phyloP scores from a whole-genome alignment of 2,888 invertebrate species.

The Acanthopleura granulata region DNA sequence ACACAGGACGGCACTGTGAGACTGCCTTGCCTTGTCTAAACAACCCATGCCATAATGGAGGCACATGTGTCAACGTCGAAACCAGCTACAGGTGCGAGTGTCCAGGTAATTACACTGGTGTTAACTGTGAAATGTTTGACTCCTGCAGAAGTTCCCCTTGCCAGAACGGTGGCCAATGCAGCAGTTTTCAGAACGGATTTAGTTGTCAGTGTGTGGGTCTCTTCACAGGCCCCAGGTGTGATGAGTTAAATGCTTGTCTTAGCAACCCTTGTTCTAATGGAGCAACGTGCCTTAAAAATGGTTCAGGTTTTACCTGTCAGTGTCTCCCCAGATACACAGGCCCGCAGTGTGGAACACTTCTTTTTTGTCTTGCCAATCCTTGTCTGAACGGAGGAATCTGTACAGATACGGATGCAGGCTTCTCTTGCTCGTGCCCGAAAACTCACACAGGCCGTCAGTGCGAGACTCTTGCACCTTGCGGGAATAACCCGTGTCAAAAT shows the following conservation, averaged over 20 bases:
- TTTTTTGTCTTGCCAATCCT: slow-evolving; percentile 34
- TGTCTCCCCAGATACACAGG: slow-evolving; percentile 36
- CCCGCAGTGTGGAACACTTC: slow-evolving; percentile 35
- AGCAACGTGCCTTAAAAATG: slow-evolving; percentile 37
- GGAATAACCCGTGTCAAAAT: slow-evolving; percentile 44
- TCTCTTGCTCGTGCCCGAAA: slow-evolving; percentile 33
- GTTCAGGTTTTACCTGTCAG: slow-evolving; percentile 29
- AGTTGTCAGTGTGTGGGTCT: slow-evolving; percentile 28
- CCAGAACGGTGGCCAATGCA: slow-evolving; percentile 45
- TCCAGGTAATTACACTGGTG: slow-evolving; percentile 26
- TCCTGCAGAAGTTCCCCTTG: slow-evolving; percentile 34
- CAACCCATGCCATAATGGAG: slow-evolving; percentile 36
- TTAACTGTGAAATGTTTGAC: slow-evolving; percentile 32
- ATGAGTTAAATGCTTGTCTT: slow-evolving; percentile 37
- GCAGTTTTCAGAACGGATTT: slow-evolving; percentile 25
- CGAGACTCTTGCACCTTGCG: slow-evolving; percentile 40
- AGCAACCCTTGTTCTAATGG: slow-evolving; percentile 42
- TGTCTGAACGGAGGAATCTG: slow-evolving; percentile 55
- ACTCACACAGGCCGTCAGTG: slow-evolving; percentile 42
- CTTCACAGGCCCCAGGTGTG: slow-evolving; percentile 36
- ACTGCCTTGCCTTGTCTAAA: slow-evolving; percentile 34
- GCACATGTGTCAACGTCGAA: slow-evolving; percentile 31
- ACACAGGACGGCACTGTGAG: slow-evolving; percentile 34
- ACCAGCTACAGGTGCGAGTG: slow-evolving; percentile 36
- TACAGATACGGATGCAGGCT: slow-evolving; percentile 1